phyloP scores from a whole-genome alignment of 2,797 vertebrate genomes.

The Sciurus vulgaris region DNA sequence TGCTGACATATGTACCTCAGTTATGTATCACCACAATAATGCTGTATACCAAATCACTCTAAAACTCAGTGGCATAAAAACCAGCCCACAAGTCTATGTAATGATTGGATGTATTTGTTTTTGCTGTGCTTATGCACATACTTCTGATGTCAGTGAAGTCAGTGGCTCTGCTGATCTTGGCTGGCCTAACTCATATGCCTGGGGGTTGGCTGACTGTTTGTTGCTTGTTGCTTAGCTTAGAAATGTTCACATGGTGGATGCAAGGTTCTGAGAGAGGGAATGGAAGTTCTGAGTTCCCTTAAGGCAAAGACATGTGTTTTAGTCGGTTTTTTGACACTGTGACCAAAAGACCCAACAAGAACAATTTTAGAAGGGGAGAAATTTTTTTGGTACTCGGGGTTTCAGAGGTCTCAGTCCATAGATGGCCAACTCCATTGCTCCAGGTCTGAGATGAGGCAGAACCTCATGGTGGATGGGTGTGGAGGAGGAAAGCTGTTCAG shows the following conservation, averaged over 20 bases:
- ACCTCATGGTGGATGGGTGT: no score
- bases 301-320: not conserved
- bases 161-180: not conserved
- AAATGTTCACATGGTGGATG: not conserved
- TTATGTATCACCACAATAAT: not conserved
- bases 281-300: not conserved
- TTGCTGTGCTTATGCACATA: not conserved
- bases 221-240: not conserved
- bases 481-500: no score
- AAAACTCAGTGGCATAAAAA: slow-evolving; percentile 6
- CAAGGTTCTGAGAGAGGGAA: not conserved
- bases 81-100: not conserved
- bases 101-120: not conserved
- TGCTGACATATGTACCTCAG: not conserved
- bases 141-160: not conserved
- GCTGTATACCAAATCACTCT: not conserved
- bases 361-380: no score
- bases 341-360: no score
- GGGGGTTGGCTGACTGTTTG: not conserved
- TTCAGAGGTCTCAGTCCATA: no score
- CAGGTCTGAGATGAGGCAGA: no score
- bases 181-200: not conserved
- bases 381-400: no score
- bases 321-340: no score
- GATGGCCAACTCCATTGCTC: no score